Base-by-base conservation (phyloP, 2,888 invertebrate species). In the Acanthosepion esculentum region DNA sequence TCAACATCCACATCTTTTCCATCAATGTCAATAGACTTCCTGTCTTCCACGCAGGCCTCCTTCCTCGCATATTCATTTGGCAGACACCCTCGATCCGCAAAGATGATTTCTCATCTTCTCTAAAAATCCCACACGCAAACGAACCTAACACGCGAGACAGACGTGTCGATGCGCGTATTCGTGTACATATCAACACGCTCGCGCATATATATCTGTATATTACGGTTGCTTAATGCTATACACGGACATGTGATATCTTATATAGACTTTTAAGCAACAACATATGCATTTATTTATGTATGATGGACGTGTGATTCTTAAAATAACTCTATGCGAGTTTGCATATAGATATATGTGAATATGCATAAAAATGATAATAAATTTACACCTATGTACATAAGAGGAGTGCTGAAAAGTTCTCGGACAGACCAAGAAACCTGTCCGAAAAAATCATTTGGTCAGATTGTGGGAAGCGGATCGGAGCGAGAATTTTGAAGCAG, bases 1-100 rank as follows among this genome's bases (percentile, higher is more conserved):
- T 33, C n/a, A 78, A 78, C 78, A 78, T 78, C 78, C 78, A 78
- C 78, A 78, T 78, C 78, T 78, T 78, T 78, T 78, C 78, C n/a
- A 78, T 78, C 78, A 78, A 78, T 78, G 78, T 78, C 78, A 78
- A n/a, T 33, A 78, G n/a, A 78, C 78, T 78, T 78, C 78, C 78
- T 78, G 78, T 78, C n/a, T 78, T 78, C 15, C 3, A 33, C 6
- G n/a, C n/a, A 0, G 10, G 78, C n/a, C n/a, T 8, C 4, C 78
- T n/a, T 33, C 78, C n/a, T n/a, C n/a, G 33, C 78, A 33, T 15
- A 78, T n/a, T 78, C 78, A n/a, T 78, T 78, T 78, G 78, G 78
- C 78, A 78, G 78, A 78, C 78, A 12, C n/a, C n/a, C 78, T 33
- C 78, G n/a, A 78, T 33, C n/a, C 12, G 78, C n/a, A 10, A 18